Evolutionary conservation across 2,797 vertebrate genomes (phyloP).

Genomic region (Ispidina lecontei): DNA sequence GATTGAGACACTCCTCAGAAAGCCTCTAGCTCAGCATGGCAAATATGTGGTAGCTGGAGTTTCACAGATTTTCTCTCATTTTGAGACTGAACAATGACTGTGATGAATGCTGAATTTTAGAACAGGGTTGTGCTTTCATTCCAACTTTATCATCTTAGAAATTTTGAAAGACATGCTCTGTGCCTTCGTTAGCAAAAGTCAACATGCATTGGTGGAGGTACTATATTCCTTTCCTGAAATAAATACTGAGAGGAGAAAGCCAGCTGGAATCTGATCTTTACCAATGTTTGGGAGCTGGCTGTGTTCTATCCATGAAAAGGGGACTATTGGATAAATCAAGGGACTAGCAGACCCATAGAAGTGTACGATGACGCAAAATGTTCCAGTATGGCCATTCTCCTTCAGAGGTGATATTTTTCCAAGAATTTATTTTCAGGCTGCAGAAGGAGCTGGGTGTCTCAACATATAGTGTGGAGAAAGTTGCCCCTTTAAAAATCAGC

Average conservation of each 20-base stretch:
- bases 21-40: neutral
- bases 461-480: neutral
- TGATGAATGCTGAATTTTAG: neutral
- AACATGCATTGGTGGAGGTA: neutral
- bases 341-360: neutral
- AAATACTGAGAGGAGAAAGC: neutral
- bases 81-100: neutral
- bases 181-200: neutral
- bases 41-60: neutral
- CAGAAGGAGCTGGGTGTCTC: neutral
- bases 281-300: neutral
- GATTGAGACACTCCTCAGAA: neutral
- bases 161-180: neutral
- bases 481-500: slow-evolving; percentile 20
- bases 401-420: neutral
- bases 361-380: neutral
- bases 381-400: neutral
- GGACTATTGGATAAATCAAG: fast-evolving
- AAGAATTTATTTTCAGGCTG: neutral
- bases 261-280: neutral
- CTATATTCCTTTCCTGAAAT: neutral
- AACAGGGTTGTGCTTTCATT: neutral
- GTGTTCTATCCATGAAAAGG: neutral
- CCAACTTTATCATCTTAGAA: neutral
- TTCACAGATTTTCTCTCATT: neutral